Evolutionary conservation across 2,888 invertebrate species (phyloP).

Genomic region (Sepioteuthis lessoniana): DNA sequence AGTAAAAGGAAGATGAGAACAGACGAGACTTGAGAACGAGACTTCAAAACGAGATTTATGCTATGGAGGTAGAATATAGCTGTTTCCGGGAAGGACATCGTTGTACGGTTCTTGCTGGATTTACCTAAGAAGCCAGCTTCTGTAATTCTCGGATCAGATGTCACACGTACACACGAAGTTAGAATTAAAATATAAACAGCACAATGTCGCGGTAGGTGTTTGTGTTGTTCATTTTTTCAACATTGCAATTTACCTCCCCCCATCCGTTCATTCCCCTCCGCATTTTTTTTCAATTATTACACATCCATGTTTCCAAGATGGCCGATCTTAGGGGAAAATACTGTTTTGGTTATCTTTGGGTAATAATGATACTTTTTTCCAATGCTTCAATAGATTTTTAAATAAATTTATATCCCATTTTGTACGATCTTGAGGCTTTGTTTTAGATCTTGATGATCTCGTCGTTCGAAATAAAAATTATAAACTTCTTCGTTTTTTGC

Average conservation of each 20-base stretch:
- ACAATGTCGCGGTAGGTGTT: constrained; percentile 13
- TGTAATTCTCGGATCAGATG: neutral
- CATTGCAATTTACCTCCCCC: neutral
- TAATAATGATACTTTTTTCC: neutral
- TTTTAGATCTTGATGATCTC: neutral
- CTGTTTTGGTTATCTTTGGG: neutral
- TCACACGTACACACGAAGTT: constrained; percentile 13
- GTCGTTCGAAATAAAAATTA: neutral
- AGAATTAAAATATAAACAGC: neutral
- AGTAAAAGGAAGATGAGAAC: neutral
- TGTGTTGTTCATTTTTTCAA: neutral
- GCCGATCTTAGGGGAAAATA: neutral
- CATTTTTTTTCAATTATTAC: constrained; percentile 1
- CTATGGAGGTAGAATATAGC: constrained; percentile 33
- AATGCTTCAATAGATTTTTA: neutral
- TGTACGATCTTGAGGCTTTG: neutral
- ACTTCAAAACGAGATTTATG: neutral
- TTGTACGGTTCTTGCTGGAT: neutral
- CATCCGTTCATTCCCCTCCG: neutral
- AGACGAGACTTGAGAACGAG: neutral
- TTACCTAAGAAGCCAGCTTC: neutral
- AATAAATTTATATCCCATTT: neutral
- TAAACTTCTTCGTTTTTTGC: neutral
- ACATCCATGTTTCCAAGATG: constrained; percentile 13
- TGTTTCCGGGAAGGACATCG: neutral